A percentile compares a stretch with the other conserved stretches of the same genome.
Evolutionary conservation across 2,888 invertebrate genomes (phyloP).

Genomic region (Balanococcus diminutus): DNA sequence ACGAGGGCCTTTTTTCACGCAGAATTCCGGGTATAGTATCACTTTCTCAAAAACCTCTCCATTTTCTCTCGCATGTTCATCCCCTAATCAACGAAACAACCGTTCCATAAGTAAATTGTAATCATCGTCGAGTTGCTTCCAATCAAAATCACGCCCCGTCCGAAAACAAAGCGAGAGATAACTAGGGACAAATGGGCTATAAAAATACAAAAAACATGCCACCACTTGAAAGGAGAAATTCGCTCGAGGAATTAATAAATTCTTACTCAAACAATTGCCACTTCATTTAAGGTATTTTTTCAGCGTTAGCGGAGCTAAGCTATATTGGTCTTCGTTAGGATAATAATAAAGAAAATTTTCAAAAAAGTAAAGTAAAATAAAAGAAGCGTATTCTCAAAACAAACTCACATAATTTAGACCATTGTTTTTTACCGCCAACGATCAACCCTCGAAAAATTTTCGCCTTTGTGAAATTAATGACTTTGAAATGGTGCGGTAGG

Average conservation of each 20-base stretch:
- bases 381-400: slow-evolving; percentile 8
- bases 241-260: background rate
- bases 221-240: background rate
- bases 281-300: background rate
- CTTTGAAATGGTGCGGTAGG: background rate
- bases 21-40: background rate
- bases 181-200: background rate
- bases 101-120: background rate
- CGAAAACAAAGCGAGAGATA: background rate
- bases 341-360: background rate
- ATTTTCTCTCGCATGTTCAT: background rate
- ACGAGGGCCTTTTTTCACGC: background rate
- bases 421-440: slow-evolving; percentile 21
- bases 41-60: background rate
- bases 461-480: slow-evolving; percentile 24
- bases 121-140: background rate
- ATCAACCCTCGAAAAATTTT: slow-evolving; percentile 28
- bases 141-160: background rate
- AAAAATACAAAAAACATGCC: background rate
- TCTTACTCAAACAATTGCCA: background rate
- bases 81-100: background rate
- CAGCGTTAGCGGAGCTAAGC: background rate
- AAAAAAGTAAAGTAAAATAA: background rate
- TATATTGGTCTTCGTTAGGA: background rate
- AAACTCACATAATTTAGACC: background rate